Evolutionary conservation across 2,888 invertebrate genomes (phyloP).

Genomic region (Ornithoptera priamus): DNA sequence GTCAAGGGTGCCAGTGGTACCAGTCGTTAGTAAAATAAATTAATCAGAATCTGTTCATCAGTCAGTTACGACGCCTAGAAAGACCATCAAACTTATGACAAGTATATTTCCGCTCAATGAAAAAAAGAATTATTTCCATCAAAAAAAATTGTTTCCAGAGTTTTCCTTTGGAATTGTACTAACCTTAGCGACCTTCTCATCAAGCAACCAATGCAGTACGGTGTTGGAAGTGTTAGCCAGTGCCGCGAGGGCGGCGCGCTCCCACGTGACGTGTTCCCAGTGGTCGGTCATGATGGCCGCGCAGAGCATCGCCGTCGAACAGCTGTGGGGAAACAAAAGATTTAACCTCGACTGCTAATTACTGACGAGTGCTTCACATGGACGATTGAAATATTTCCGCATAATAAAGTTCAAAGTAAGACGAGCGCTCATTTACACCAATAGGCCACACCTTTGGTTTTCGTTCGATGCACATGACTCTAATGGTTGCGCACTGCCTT

Average conservation of each 20-base stretch:
- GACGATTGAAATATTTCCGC: background rate
- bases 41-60: no score
- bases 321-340: slow-evolving; percentile 57
- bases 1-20: no score
- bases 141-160: no score
- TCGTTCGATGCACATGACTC: no score
- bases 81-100: no score
- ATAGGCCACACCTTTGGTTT: no score
- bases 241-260: slow-evolving; percentile 79
- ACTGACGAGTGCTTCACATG: background rate
- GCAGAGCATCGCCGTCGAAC: slow-evolving; percentile 90
- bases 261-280: slow-evolving; percentile 94
- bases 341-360: background rate
- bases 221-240: slow-evolving; percentile 82
- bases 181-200: slow-evolving; percentile 86
- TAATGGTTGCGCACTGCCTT: no score
- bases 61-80: no score
- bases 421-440: no score
- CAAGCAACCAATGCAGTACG: slow-evolving; percentile 86
- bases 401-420: background rate
- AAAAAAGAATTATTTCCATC: no score
- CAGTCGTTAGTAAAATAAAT: no score
- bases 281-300: slow-evolving; percentile 94
- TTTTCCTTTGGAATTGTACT: background rate
- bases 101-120: no score